Evolutionary conservation across 2,888 invertebrate species (phyloP), one percentile per base, ranked within the genome.

Genomic region (Celastrina argiolus): DNA sequence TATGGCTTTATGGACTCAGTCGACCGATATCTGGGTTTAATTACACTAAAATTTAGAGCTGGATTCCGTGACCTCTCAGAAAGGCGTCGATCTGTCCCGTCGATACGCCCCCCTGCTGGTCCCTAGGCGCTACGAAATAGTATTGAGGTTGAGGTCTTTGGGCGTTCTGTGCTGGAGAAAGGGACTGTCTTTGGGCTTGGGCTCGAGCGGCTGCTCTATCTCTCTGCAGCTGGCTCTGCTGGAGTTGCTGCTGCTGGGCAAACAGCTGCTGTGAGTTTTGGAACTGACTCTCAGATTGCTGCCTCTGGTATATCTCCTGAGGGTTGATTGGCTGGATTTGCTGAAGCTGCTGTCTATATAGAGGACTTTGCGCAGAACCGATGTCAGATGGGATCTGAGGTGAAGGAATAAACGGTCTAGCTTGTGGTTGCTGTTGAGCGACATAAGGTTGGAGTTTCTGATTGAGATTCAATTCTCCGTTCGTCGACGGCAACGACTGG

Each of bases 21-120:
- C 71, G 73, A 71, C 71, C 73, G 70, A 67, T 68, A 66, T 69
- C 64, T 69, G 64, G 51, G 78, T 78, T 85, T 84, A 85, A 73
- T 72, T 77, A 73, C 70, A 73, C 76, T 74, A 75, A 70, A 67
- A 75, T 76, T 88, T 93, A 94, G 82, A 92, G 93, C 80, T 93
- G 93, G 76, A 94, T 93, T 79, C 93, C 93, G 81, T 94, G 94
- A 67, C 95, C 95, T 82, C 96, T 92, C 70, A 96, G 92, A 87
- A 96, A 96, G 67, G 95, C 94, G 80, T 96, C 96, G 76, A 96
- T 95, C 81, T 96, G 96, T 6, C 96, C 95, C 45, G 93, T 90
- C 56, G 94, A 93, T 39, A 78, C 76, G 0, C 81, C 78, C 14
- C 41, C 42, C 68, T 94, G 88, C 1, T n/a, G n/a, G n/a, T 81